Conservation (phyloP, 2,797 vertebrate species). For the Manis crassicaudata region DNA sequence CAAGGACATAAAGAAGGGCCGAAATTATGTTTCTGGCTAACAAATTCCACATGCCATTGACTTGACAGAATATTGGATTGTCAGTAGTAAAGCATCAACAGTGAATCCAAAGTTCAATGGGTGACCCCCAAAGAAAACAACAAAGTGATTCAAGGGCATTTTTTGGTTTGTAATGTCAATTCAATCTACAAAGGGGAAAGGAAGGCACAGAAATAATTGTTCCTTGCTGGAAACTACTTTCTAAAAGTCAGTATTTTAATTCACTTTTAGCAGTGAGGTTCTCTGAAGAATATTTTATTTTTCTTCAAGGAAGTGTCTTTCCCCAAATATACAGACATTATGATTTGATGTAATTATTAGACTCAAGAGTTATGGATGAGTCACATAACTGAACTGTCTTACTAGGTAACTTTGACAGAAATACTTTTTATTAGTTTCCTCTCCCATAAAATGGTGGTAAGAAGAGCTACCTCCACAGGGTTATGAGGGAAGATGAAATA, state of each 20-base stretch:
- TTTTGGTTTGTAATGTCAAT: background rate
- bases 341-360: background rate
- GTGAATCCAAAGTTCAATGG: background rate
- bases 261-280: background rate
- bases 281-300: background rate
- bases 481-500: background rate
- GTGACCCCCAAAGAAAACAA: background rate
- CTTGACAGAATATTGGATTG: background rate
- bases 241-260: background rate
- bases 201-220: background rate
- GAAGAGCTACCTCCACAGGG: fast-evolving
- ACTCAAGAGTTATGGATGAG: background rate
- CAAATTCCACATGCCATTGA: background rate
- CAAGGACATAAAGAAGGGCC: background rate
- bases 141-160: background rate
- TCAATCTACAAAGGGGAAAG: background rate
- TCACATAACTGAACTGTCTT: background rate
- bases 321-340: background rate
- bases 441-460: background rate
- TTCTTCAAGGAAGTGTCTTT: background rate
- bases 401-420: background rate
- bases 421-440: background rate
- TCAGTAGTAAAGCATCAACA: background rate
- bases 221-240: background rate
- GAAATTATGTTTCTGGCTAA: background rate